Base-by-base conservation (phyloP, 2,113 vertebrate genomes). In the Notiomystis cincta region DNA sequence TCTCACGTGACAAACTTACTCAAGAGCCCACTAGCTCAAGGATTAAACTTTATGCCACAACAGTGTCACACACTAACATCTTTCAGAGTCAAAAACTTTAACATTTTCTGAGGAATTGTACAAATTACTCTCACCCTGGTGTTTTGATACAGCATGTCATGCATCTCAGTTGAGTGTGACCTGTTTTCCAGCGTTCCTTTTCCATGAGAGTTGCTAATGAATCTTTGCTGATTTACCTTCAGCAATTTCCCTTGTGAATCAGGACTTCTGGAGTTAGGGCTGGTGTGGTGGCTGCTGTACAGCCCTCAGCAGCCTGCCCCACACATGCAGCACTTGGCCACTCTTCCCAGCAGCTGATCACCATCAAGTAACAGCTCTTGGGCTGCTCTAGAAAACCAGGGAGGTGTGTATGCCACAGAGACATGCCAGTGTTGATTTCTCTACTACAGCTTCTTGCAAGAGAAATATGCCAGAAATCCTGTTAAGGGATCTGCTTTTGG, bases 271-370 rank as follows among this genome's bases (percentile, higher is more conserved):
- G 51, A 62, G 57, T 72, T 28, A 8, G 28, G n/a, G 25, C 18
- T 79, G 65, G 13, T 31, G 30, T 40, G 53, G 24, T 60, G 76
- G 45, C 13, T 15, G 1, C 38, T 76, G 57, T 10, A 24, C 18
- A 85, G 25, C 23, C 69, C 57, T 76, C 64, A 22, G 53, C 37
- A 37, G 31, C 38, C 28, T 50, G 72, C 3, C n/a, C 31, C 42
- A 50, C 47, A 45, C 28, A 13, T 3, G 1, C 4, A 62, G 7
- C 1, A 0, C 27, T 60, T 40, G 31, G n/a, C 12, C 19, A 33
- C 47, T 56, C 60, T 81, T 92, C 76, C 53, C 67, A 77, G 44
- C 47, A 61, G n/a, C 71, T 85, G 56, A 48, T 60, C 60, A 35
- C 31, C 19, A 67, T 24, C 35, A 78, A 75, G 35, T 28, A 35